Evolutionary conservation across 2,797 vertebrate species (phyloP), one percentile per base, ranked within the genome.

Genomic region (Aeoliscus strigatus): DNA sequence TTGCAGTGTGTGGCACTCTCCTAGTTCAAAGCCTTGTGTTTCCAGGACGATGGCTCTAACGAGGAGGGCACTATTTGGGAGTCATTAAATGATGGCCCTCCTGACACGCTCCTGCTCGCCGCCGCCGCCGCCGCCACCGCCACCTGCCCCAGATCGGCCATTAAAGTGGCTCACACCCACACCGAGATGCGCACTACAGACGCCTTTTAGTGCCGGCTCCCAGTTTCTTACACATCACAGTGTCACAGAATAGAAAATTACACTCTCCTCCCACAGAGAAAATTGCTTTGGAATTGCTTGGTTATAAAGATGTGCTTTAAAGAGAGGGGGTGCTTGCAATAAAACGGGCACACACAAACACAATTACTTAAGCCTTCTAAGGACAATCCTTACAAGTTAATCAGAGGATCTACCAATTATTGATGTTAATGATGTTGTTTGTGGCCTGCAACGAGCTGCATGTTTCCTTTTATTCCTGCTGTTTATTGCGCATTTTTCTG

Each of bases 201-300:
- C 64, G 78, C 80, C 82, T 87, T 88, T 88, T 85, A 87, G 86
- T 75, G 70, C 75, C 79, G 34, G 78, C 83, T 87, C 79, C 82
- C 78, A 86, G 76, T 85, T 87, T 84, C 87, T 89, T 87, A 88
- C 87, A 89, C 88, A 90, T 87, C 87, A 86, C 84, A 87, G 86
- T 91, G 88, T 89, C 86, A 89, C 86, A 84, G 87, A 90, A 89
- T 87, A 90, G 88, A 88, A 90, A 90, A 90, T 91, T 88, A 90
- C 88, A 89, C 87, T 88, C 86, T 90, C 84, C 86, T 87, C 89
- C 88, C 85, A 89, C 87, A 76, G 89, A 89, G 89, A 88, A 91
- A 91, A 91, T 91, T 90, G 87, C 87, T 88, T 87, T 86, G 74
- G 85, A 91, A 90, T 91, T 84, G 83, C 86, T 89, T 89, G 86